Evolutionary conservation across 1,140 invertebrate species (phyloP).

Genomic region (Gryllus bimaculatus): DNA sequence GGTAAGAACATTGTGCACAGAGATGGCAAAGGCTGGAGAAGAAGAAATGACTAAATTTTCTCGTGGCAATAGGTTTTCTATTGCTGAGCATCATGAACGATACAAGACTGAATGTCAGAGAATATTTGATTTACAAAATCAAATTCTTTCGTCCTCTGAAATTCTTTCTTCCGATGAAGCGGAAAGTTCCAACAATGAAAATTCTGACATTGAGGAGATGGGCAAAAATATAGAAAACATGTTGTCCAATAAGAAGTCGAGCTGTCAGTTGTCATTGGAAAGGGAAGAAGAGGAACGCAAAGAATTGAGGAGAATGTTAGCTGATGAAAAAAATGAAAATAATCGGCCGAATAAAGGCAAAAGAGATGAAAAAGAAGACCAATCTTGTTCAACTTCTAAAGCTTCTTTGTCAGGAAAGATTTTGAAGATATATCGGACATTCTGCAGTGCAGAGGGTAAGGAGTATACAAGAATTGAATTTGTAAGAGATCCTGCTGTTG

Average conservation of each 20-base stretch:
- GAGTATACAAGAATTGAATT: conserved; percentile 93
- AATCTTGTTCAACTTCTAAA: conserved; percentile 35
- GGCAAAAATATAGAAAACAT: conserved; percentile 98
- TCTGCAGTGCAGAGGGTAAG: conserved; percentile 78
- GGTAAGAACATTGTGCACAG: conserved; percentile 92
- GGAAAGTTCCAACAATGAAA: conserved; percentile 57
- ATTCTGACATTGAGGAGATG: conserved; percentile 91
- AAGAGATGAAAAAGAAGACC: conserved; percentile 51
- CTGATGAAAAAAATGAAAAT: conserved; percentile 55
- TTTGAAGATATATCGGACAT: conserved; percentile 91
- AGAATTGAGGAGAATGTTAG: conserved; percentile 88
- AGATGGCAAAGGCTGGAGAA: conserved; percentile 97
- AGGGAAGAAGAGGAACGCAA: conserved; percentile 92
- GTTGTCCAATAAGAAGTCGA: conserved; percentile 93
- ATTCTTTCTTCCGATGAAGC: conserved; percentile 88
- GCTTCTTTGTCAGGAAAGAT: conserved; percentile 51
- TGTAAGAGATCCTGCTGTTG: conserved; percentile 85
- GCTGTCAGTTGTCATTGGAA: conserved; percentile 76
- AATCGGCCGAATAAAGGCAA: conserved; percentile 52
- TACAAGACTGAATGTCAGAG: conserved; percentile 99
- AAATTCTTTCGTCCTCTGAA: conserved; percentile 83
- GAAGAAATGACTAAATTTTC: conserved; percentile 98
- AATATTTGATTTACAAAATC: conserved; percentile 97
- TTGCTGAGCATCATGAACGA: conserved; percentile 96
- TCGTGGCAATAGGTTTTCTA: conserved; percentile 93